A percentile compares a stretch with the other conserved stretches of the same genome.
Conservation (phyloP, 2,113 vertebrate species). For the Cyprinodon tularosa region DNA sequence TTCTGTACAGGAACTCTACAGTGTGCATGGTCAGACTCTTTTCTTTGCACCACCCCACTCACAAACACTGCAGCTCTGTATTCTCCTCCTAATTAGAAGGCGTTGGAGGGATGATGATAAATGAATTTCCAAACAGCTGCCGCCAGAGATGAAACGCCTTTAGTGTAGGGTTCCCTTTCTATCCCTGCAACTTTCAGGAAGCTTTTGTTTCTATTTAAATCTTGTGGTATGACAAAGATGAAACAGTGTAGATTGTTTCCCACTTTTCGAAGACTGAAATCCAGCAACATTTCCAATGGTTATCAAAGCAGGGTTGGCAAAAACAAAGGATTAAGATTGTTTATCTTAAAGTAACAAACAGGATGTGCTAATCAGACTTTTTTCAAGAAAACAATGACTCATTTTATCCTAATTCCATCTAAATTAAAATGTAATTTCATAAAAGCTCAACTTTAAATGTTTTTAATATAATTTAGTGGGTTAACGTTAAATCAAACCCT, state of each 20-base stretch:
- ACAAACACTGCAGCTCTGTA: conserved; percentile 23
- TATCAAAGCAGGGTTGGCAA: not conserved
- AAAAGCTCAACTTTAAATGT: too few relatives aligned
- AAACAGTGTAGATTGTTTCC: not conserved
- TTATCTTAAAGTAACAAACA: too few relatives aligned
- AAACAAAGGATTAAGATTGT: not conserved
- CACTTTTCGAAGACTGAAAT: not conserved
- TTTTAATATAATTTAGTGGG: too few relatives aligned
- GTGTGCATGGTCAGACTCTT: conserved; percentile 18
- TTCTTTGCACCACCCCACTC: conserved; percentile 25
- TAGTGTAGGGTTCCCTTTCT: conserved; percentile 15
- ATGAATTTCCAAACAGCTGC: conserved; percentile 43
- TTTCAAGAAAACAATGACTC: not conserved
- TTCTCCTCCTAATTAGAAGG: conserved; percentile 62
- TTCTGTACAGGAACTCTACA: conserved; percentile 32
- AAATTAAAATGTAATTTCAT: too few relatives aligned
- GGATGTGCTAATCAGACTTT: not conserved
- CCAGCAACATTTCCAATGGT: not conserved
- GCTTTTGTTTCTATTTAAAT: not conserved
- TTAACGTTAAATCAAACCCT: too few relatives aligned
- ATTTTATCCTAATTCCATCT: too few relatives aligned
- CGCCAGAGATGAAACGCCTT: conserved; percentile 41
- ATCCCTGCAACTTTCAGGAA: conserved; percentile 27
- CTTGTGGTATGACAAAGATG: not conserved
- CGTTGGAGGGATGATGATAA: conserved; percentile 53